A percentile compares a stretch with the other conserved stretches of the same genome.
Conservation (phyloP, 2,888 invertebrate genomes). For the Machimus atricapillus region DNA sequence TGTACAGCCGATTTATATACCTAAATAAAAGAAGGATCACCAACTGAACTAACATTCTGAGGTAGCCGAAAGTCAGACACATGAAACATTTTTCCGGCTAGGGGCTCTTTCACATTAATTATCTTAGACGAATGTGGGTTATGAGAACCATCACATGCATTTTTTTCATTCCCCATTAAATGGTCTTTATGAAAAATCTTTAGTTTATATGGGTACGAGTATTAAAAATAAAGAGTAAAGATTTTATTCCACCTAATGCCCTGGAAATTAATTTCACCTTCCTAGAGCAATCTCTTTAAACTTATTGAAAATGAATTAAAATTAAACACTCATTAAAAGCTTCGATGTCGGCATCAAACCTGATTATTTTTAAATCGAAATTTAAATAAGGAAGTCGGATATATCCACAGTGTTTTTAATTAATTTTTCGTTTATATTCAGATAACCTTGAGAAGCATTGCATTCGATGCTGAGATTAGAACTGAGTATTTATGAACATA, state of each 20-base stretch:
- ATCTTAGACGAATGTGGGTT: background rate
- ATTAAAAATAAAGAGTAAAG: too few relatives aligned
- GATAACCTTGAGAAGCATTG: background rate
- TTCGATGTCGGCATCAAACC: background rate
- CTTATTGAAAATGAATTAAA: too few relatives aligned
- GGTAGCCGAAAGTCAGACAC: background rate
- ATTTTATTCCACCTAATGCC: too few relatives aligned
- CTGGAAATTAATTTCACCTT: too few relatives aligned
- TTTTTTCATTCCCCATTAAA: too few relatives aligned
- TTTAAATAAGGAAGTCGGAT: background rate
- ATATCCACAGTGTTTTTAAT: background rate
- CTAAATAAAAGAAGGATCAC: background rate
- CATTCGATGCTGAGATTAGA: background rate
- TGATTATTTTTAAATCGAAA: background rate
- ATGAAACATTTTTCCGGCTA: background rate
- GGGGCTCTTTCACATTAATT: background rate
- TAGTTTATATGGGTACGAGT: too few relatives aligned
- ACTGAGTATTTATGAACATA: background rate
- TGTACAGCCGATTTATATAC: background rate
- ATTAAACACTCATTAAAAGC: too few relatives aligned
- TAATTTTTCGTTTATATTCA: background rate
- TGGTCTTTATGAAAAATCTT: too few relatives aligned
- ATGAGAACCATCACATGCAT: too few relatives aligned
- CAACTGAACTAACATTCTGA: background rate
- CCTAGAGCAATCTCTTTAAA: too few relatives aligned